A percentile compares a stretch with the other conserved stretches of the same genome.
Conservation (phyloP, 2,113 vertebrate species). For the Myocastor coypus region DNA sequence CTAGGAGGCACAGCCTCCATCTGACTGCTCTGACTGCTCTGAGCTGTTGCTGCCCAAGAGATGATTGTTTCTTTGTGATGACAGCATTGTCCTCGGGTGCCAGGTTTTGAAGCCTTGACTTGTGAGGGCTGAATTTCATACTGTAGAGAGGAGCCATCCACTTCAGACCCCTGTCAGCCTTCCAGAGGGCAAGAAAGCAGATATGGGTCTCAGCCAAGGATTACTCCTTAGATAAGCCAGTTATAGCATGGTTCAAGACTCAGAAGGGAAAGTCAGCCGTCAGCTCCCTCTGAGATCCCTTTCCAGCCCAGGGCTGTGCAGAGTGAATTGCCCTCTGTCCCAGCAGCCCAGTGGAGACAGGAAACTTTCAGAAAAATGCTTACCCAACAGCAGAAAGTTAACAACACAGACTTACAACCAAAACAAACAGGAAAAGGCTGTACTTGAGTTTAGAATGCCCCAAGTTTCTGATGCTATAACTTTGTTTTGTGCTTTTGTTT, state of each 20-base stretch:
- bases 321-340: neutral
- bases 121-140: conserved; percentile 64
- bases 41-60: conserved; percentile 19
- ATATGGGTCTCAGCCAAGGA: conserved; percentile 27
- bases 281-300: neutral
- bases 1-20: conserved; percentile 39
- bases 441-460: neutral
- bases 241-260: conserved; percentile 59
- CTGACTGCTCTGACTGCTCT: conserved; percentile 65
- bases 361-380: conserved; percentile 23
- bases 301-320: neutral
- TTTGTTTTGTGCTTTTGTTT: neutral
- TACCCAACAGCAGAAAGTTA: neutral
- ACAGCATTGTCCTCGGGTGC: conserved; percentile 27
- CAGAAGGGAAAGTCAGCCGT: neutral
- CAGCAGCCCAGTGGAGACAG: neutral
- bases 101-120: neutral
- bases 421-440: neutral
- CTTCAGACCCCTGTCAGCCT: neutral
- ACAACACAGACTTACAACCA: neutral
- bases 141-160: neutral
- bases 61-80: conserved; percentile 43
- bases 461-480: neutral
- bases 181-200: conserved; percentile 42
- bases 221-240: conserved; percentile 38